Evolutionary conservation across 1,140 invertebrate species (phyloP), one percentile per base, ranked within the genome.

Genomic region (Armadillidium nasatum): DNA sequence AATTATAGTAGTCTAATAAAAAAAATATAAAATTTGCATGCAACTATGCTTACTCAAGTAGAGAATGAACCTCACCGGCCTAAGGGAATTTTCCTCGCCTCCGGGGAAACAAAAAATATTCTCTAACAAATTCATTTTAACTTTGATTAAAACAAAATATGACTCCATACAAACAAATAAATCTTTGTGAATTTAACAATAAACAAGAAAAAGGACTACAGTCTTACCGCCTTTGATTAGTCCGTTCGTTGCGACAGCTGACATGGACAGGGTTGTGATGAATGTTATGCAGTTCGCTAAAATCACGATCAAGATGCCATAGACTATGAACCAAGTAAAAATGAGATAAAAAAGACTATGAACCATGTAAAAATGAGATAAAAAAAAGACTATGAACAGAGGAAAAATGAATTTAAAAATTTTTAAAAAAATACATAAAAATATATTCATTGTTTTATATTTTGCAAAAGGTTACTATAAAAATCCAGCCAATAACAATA

Each of bases 171-270:
- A 33, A 33, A 6, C 1, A 33, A 68, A 21, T 23, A 19, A n/a
- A 9, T 21, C n/a, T n/a, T n/a, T 60, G 54, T 60, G 11, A 11
- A 60, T n/a, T n/a, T 11, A 11, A 60, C n/a, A 11, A 60, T n/a
- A 60, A 11, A 60, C 11, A 60, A 60, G 11, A 60, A 33, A 33
- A 33, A 33, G 6, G 33, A 33, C 6, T 33, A 6, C 7, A 21
- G 15, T 43, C 87, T 86, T 86, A 94, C 95, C 97, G 89, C 96
- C 97, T 90, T 97, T 97, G 71, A 99, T 96, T 88, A 97, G 94
- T 75, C 97, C 97, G 87, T 99, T 99, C 6, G 96, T 99, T 84
- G 94, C 94, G 82, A 99, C 97, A 77, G 97, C 97, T 76, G 94
- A 96, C 85, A 98, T 91, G 33, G 96, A 98, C 22, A 98, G 87